Base-by-base conservation (phyloP, 2,888 invertebrate species). In the Nomada lathburiana region DNA sequence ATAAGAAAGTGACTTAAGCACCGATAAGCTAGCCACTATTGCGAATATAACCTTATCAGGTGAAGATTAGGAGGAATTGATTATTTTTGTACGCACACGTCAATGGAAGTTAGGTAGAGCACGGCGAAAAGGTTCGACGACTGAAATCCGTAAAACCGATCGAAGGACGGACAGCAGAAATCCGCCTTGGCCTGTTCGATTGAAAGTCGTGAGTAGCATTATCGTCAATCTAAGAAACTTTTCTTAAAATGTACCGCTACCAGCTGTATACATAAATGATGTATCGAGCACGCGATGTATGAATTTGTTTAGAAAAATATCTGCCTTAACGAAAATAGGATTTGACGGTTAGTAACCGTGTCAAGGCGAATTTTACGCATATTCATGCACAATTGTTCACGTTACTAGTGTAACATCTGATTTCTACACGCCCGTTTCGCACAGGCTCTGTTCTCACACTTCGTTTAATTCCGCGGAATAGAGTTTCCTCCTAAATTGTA, bases 191-290 rank as follows among this genome's bases (percentile, higher is more conserved):
- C 90, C 89, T 59, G 86, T 78, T 69, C 91, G 91, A 71, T 85
- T 92, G 60, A 88, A 71, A 81, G 89, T 92, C 73, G 92, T 92
- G 89, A 92, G 92, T 92, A 89, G 67, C 29, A 53, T 29, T 16
- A 11, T 57, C 11, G 42, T 16, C 63, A 26, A 44, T 70, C 11
- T 52, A 13, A 10, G 23, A 16, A 16, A 7, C 2, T 44, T 18
- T 23, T n/a, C 10, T 5, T 55, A 20, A 36, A 55, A 42, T 53
- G n/a, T 42, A 13, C n/a, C 47, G 36, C 7, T 7, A 36, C 36
- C 36, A 7, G 36, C 36, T 36, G 7, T 36, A 7, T 44, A 44
- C 23, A n/a, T 44, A 26, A 53, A 44, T 18, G 10, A 26, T 2
- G 16, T 11, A 55, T 36, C 29, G 18, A 16, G 10, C 26, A 53